Evolutionary conservation across 2,888 invertebrate genomes (phyloP).

Genomic region (Pandemis heparana): DNA sequence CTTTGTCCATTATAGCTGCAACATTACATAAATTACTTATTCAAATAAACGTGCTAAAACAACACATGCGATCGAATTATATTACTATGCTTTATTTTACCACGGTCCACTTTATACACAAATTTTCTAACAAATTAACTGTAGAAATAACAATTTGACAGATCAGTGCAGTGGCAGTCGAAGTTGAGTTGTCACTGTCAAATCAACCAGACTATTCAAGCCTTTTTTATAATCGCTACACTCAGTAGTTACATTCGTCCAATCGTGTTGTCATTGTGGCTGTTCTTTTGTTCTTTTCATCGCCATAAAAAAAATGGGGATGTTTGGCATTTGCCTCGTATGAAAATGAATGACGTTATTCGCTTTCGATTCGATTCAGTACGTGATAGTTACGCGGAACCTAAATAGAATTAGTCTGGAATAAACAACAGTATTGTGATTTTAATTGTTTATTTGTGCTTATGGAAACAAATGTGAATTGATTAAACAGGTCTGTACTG

Average conservation of each 20-base stretch:
- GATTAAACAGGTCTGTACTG: conserved; percentile 24
- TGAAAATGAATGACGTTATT: conserved; percentile 26
- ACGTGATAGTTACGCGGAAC: conserved; percentile 23
- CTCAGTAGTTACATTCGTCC: neutral
- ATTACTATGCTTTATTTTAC: conserved; percentile 22
- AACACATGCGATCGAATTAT: conserved; percentile 14
- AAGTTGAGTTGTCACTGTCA: neutral
- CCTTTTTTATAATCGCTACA: neutral
- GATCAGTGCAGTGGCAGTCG: neutral
- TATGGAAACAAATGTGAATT: conserved; percentile 20
- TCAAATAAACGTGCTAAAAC: conserved; percentile 50
- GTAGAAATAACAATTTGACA: neutral
- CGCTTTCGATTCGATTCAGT: conserved; percentile 36
- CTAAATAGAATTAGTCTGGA: conserved; percentile 27
- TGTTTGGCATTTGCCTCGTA: conserved; percentile 18
- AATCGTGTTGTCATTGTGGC: neutral
- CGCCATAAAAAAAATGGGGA: conserved; percentile 1
- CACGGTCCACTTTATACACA: conserved; percentile 25
- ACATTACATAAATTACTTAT: conserved; percentile 50
- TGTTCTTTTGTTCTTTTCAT: no score
- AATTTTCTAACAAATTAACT: conserved; percentile 14
- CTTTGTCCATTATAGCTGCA: conserved; percentile 83
- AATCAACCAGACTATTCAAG: neutral
- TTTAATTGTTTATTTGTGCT: conserved; percentile 14
- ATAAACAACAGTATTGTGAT: conserved; percentile 21